These are phyloP conservation scores for Bucorvus abyssinicus DNA, from an alignment of 2,797 vertebrate genomes.

Conservation along the genomic window DNA sequence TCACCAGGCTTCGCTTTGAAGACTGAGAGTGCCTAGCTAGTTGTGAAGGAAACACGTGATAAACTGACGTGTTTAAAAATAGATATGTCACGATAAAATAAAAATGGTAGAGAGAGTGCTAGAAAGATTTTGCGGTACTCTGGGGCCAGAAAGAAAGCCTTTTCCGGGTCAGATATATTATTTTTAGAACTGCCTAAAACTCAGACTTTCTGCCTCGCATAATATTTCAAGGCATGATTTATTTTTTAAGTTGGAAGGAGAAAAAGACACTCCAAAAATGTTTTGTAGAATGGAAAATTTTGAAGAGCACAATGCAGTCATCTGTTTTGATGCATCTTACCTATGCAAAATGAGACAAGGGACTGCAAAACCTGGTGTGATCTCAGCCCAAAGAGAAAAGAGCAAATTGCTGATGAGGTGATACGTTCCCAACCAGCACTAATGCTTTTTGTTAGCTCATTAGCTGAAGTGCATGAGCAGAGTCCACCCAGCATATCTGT, in stretches of 20 bases:
- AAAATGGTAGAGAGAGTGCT: neutral
- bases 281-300: neutral
- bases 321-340: neutral
- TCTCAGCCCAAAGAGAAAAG: neutral
- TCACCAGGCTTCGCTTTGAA: neutral
- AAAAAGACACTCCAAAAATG: neutral
- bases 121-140: neutral
- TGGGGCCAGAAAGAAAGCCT: neutral
- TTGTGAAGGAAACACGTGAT: neutral
- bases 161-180: neutral
- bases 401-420: neutral
- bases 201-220: neutral
- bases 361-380: neutral
- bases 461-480: neutral
- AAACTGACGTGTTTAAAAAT: neutral
- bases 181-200: neutral
- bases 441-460: neutral
- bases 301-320: neutral
- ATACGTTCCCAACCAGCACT: neutral
- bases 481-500: neutral
- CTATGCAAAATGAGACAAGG: neutral
- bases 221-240: neutral
- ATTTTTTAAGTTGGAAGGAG: neutral
- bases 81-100: neutral
- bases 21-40: neutral